Evolutionary conservation across 2,888 invertebrate species (phyloP).

Genomic region (Pinctada fucata): DNA sequence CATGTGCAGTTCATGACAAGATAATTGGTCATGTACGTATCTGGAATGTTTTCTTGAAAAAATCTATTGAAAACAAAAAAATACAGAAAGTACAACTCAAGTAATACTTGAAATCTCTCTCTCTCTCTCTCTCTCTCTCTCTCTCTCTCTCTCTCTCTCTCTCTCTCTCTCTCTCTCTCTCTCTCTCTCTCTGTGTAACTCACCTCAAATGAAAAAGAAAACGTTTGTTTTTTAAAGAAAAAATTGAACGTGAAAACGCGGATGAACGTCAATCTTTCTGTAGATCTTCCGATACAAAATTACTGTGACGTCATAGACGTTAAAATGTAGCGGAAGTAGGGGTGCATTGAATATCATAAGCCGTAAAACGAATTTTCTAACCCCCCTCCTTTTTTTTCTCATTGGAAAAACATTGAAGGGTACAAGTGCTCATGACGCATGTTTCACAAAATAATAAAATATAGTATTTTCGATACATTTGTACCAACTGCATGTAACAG

Average conservation of each 20-base stretch:
- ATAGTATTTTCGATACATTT: too few relatives aligned
- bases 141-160: slow-evolving; percentile 14
- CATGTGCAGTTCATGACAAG: too few relatives aligned
- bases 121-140: slow-evolving; percentile 14
- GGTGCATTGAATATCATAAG: too few relatives aligned
- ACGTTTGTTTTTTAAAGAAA: neutral
- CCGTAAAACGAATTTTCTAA: too few relatives aligned
- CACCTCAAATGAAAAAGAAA: neutral
- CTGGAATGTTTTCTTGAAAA: too few relatives aligned
- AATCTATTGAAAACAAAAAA: neutral
- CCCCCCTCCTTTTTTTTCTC: too few relatives aligned
- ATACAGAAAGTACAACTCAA: neutral
- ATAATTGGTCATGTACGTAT: too few relatives aligned
- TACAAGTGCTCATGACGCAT: too few relatives aligned
- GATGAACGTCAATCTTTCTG: neutral
- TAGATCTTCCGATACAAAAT: neutral
- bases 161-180: slow-evolving; percentile 16
- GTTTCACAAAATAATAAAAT: too few relatives aligned
- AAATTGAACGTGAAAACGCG: neutral
- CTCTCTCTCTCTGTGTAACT: slow-evolving; percentile 8
- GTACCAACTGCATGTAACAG: too few relatives aligned
- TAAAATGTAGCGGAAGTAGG: too few relatives aligned
- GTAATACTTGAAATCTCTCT: neutral
- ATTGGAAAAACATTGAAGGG: too few relatives aligned
- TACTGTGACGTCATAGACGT: neutral